phyloP scores from a whole-genome alignment of 2,888 invertebrate species.

The Penaeus monodon region DNA sequence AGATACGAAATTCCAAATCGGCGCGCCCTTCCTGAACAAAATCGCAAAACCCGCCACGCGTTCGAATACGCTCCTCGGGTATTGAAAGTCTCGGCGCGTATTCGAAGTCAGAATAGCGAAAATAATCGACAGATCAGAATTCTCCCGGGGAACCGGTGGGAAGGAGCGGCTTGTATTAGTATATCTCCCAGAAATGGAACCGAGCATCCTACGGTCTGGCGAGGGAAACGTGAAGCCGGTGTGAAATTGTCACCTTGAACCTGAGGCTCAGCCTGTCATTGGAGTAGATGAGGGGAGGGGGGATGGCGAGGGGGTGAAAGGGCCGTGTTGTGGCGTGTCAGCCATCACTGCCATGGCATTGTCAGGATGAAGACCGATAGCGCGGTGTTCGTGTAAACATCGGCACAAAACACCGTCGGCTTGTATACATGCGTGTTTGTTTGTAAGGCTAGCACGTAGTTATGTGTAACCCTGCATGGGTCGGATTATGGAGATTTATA shows the following conservation, averaged over 20 bases:
- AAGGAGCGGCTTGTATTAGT: not conserved
- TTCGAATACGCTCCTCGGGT: not conserved
- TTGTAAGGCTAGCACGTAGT: not conserved
- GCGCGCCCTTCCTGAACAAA: not conserved
- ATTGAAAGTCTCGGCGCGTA: not conserved
- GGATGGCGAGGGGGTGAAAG: too few relatives aligned
- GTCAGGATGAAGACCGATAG: too few relatives aligned
- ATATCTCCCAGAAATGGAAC: slow-evolving; percentile 1
- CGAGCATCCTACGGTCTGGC: slow-evolving; percentile 2
- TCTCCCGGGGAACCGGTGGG: not conserved
- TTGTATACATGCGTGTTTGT: not conserved
- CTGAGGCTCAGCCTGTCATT: not conserved
- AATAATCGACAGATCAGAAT: slow-evolving; percentile 24
- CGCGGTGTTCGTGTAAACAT: too few relatives aligned
- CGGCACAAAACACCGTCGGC: not conserved
- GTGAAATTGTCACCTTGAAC: slow-evolving; percentile 38
- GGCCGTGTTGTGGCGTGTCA: too few relatives aligned
- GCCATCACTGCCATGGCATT: too few relatives aligned
- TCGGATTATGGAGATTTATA: slow-evolving; percentile 13
- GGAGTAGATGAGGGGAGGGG: not conserved
- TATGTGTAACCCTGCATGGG: not conserved
- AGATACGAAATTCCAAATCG: too few relatives aligned
- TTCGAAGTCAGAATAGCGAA: slow-evolving; percentile 23
- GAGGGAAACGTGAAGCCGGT: slow-evolving; percentile 18
- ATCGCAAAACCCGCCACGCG: slow-evolving; percentile 1